Evolutionary conservation across 1,140 invertebrate genomes (phyloP).

Genomic region (Pseudomyrmex sp.): DNA sequence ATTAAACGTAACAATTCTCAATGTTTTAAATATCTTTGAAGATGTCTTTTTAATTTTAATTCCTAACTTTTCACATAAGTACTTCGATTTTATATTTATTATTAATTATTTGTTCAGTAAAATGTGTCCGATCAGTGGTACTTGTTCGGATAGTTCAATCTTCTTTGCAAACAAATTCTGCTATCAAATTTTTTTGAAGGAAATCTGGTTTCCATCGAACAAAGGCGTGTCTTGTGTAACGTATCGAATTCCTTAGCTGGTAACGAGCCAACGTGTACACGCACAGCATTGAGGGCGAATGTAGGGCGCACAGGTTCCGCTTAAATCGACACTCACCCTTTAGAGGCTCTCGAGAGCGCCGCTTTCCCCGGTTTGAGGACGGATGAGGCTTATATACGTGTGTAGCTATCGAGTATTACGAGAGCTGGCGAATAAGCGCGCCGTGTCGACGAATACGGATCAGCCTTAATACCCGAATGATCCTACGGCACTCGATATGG

Average conservation of each 20-base stretch:
- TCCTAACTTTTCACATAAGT: too few relatives aligned
- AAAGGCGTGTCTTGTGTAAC: not conserved
- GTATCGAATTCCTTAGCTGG: slow-evolving; percentile 54
- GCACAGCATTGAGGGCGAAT: slow-evolving; percentile 17
- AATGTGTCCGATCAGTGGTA: too few relatives aligned
- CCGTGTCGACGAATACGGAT: slow-evolving; percentile 59
- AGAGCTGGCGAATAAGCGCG: slow-evolving; percentile 49
- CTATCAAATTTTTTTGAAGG: not conserved
- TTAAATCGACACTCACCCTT: slow-evolving; percentile 66
- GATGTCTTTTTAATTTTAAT: too few relatives aligned
- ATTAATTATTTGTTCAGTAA: too few relatives aligned
- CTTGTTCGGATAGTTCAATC: too few relatives aligned
- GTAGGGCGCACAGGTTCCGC: slow-evolving; percentile 46
- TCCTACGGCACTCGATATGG: slow-evolving; percentile 57
- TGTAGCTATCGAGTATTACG: slow-evolving; percentile 47
- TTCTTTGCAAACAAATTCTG: too few relatives aligned
- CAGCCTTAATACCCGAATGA: slow-evolving; percentile 62
- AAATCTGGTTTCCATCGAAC: slow-evolving; percentile 1
- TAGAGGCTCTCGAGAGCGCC: slow-evolving; percentile 33
- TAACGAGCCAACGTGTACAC: slow-evolving; percentile 44
- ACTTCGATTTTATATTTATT: too few relatives aligned
- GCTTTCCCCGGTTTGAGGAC: slow-evolving; percentile 55
- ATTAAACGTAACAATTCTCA: too few relatives aligned
- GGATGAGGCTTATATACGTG: slow-evolving; percentile 37
- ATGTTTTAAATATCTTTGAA: too few relatives aligned